Evolutionary conservation across 2,888 invertebrate genomes (phyloP).

Genomic region (Bhutanitis thaidina): DNA sequence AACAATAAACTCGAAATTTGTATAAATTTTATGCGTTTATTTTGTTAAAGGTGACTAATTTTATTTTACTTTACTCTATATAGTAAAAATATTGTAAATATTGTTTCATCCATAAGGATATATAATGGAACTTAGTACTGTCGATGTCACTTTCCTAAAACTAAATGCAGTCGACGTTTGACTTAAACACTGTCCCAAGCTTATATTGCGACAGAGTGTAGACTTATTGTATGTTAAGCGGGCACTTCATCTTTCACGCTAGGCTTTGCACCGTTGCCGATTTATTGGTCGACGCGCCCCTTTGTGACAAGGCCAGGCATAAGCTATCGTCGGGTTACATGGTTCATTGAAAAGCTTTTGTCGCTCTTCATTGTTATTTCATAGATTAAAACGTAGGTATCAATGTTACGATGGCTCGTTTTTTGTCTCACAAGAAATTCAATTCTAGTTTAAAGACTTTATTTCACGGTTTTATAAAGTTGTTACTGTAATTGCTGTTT

Average conservation of each 20-base stretch:
- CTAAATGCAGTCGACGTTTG: conserved; percentile 24
- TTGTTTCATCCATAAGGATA: too few relatives aligned
- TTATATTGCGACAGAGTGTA: conserved; percentile 59
- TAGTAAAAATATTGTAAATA: too few relatives aligned
- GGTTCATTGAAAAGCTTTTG: conserved; percentile 32
- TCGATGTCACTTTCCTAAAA: conserved; percentile 35
- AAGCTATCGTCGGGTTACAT: conserved; percentile 31
- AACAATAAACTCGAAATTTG: too few relatives aligned
- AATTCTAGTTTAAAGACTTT: too few relatives aligned
- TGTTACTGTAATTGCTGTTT: too few relatives aligned
- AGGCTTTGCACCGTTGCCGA: conserved; percentile 52
- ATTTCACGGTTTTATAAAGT: too few relatives aligned
- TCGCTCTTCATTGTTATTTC: conserved; percentile 9
- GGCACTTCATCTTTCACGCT: conserved; percentile 73
- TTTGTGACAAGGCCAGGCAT: conserved; percentile 48
- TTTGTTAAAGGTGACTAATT: too few relatives aligned
- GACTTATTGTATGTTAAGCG: conserved; percentile 78
- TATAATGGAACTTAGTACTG: conserved; percentile 25
- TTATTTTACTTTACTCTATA: too few relatives aligned
- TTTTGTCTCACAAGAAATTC: too few relatives aligned
- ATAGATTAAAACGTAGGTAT: too few relatives aligned
- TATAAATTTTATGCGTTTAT: too few relatives aligned
- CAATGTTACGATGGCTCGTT: too few relatives aligned
- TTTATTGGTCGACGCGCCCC: conserved; percentile 74
- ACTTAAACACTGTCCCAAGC: conserved; percentile 48